A percentile compares a stretch with the other conserved stretches of the same genome.
These are phyloP conservation scores for Sarotherodon lohbergeri DNA, from an alignment of 2,113 vertebrate genomes.

Conservation along the genomic window DNA sequence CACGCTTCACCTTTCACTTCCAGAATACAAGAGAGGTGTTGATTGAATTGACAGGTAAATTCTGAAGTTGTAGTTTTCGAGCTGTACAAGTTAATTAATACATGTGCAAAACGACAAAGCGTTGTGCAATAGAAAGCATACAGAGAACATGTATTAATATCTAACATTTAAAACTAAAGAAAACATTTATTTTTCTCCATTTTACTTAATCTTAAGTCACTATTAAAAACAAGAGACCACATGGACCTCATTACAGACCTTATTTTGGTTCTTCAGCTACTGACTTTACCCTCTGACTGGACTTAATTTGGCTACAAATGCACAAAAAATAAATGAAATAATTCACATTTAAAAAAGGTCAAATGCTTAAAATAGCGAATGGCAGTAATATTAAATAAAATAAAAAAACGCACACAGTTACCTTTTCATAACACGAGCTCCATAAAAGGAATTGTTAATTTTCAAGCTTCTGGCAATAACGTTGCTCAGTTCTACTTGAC, in stretches of 20 bases:
- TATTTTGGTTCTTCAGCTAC: not conserved
- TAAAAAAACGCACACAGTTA: not conserved
- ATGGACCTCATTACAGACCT: not conserved
- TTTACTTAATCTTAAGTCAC: not conserved
- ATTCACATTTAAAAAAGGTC: not conserved
- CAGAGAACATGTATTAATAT: not conserved
- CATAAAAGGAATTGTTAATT: not conserved
- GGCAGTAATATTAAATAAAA: not conserved
- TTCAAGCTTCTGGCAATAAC: not conserved
- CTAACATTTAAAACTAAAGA: not conserved
- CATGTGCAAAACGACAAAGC: not conserved
- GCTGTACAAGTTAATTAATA: not conserved
- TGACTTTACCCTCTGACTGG: not conserved
- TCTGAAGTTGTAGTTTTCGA: not conserved
- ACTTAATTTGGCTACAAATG: not conserved
- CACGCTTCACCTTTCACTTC: not conserved
- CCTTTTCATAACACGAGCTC: not conserved
- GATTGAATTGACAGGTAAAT: not conserved
- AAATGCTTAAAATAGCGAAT: not conserved
- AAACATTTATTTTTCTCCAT: not conserved
- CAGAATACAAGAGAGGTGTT: not conserved
- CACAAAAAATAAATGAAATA: not conserved
- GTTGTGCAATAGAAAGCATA: not conserved
- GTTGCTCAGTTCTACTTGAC: not conserved
- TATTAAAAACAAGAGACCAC: not conserved